These are phyloP conservation scores for Danio choprae DNA, from an alignment of 2,797 vertebrate genomes.

Conservation along the genomic window DNA sequence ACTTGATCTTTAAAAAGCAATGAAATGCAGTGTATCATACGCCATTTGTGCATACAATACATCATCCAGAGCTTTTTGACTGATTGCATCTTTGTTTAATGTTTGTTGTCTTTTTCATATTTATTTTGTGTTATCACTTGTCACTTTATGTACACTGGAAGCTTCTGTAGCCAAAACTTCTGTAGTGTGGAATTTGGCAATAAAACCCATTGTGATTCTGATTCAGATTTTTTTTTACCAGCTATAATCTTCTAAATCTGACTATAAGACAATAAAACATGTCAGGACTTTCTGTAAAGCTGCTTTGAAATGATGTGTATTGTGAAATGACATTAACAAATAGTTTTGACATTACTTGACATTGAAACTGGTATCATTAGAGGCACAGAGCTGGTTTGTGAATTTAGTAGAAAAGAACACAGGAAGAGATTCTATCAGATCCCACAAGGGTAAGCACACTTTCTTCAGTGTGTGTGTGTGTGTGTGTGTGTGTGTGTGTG, in stretches of 20 bases:
- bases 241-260: background rate
- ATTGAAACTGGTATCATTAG: constrained; percentile 21
- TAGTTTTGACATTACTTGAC: background rate
- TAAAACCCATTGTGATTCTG: no score
- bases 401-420: constrained; percentile 43
- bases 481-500: background rate
- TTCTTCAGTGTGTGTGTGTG: background rate
- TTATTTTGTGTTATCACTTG: no score
- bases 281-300: background rate
- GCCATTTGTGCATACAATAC: no score
- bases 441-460: constrained; percentile 23
- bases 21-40: no score
- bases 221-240: background rate
- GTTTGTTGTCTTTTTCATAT: no score
- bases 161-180: no score
- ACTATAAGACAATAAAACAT: background rate
- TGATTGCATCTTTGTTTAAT: no score
- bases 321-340: background rate
- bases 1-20: no score
- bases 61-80: no score
- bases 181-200: no score
- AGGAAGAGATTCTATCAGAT: constrained; percentile 50
- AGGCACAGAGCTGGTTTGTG: constrained; percentile 30
- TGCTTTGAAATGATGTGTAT: background rate
- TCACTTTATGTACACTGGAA: no score